phyloP scores from a whole-genome alignment of 2,888 invertebrate genomes.

The Sesamia inferens region DNA sequence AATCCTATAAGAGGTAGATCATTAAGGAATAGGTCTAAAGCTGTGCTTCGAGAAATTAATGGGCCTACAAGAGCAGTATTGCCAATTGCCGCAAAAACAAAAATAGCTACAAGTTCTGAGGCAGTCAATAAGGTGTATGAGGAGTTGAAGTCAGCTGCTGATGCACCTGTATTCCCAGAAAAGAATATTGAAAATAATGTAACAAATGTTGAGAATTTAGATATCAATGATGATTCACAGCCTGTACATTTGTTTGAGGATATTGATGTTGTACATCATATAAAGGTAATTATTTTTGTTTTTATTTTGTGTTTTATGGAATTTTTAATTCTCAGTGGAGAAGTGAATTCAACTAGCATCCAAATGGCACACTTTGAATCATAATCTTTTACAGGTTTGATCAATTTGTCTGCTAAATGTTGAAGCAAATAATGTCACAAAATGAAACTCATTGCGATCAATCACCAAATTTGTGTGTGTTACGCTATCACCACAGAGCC shows the following conservation, averaged over 20 bases:
- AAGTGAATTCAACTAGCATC: neutral
- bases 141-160: constrained; percentile 75
- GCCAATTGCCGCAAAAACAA: constrained; percentile 75
- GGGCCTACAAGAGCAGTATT: constrained; percentile 74
- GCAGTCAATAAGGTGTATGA: constrained; percentile 76
- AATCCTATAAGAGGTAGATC: constrained; percentile 65
- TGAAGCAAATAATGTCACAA: neutral
- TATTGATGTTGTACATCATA: constrained; percentile 83
- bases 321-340: neutral
- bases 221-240: constrained; percentile 70
- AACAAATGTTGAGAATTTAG: constrained; percentile 66
- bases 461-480: neutral
- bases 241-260: constrained; percentile 87
- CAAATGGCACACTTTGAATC: neutral
- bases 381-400: neutral
- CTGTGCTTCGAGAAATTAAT: constrained; percentile 80
- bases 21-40: constrained; percentile 72
- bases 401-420: neutral
- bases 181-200: constrained; percentile 63
- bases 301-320: neutral
- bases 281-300: constrained; percentile 73
- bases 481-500: too few relatives aligned
- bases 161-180: constrained; percentile 76
- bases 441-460: too few relatives aligned
- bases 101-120: constrained; percentile 71